Base-by-base conservation (phyloP, 1,140 invertebrate genomes). In the Drosophila santomea region DNA sequence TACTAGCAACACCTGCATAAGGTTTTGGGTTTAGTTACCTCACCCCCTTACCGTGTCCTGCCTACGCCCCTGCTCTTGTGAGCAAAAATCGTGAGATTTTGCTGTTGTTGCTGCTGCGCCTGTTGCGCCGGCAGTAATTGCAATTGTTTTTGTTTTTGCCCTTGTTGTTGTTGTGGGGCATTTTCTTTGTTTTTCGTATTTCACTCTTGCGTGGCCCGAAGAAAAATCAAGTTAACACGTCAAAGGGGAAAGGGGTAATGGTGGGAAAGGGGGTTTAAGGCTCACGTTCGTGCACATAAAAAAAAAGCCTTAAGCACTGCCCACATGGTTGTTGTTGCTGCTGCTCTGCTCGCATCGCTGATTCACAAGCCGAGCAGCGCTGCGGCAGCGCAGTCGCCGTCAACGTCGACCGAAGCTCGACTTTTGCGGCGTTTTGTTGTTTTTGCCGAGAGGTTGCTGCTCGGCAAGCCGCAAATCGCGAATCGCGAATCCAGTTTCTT, bases 201-300 rank as follows among this genome's bases (percentile, higher is more conserved):
- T 58, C 48, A 41, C 62, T 43, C 54, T 57, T 66, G 43, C 55
- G 78, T 61, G 55, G 74, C 82, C 84, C 61, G 52, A 88, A 88
- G 83, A 88, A 88, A 85, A 88, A 88, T 88, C 83, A 88, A 88
- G 83, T 88, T 88, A 88, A 80, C 80, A 80, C 75, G 80, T 83
- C 79, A 63, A 23, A 15, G 48, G 48, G 39, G 57, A 20, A 20
- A 6, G 59, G 55, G 47, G 44, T 25, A 23, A 10, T 50, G 44
- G 7, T 10, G 32, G 32, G 32, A 32, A 32, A 32, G 47, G 38
- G 39, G 44, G 52, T 38, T 14, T 55, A 61, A 45, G 56, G 47
- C 69, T 62, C 63, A 41, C 67, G 68, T 61, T 80, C 67, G 74
- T 79, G 57, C 62, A 51, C 69, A 69, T 66, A 69, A 55, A 84